Percentiles rank a stretch among this genome's conserved stretches.
phyloP scores from a whole-genome alignment of 2,888 invertebrate genomes.

The Cenopis cana region DNA sequence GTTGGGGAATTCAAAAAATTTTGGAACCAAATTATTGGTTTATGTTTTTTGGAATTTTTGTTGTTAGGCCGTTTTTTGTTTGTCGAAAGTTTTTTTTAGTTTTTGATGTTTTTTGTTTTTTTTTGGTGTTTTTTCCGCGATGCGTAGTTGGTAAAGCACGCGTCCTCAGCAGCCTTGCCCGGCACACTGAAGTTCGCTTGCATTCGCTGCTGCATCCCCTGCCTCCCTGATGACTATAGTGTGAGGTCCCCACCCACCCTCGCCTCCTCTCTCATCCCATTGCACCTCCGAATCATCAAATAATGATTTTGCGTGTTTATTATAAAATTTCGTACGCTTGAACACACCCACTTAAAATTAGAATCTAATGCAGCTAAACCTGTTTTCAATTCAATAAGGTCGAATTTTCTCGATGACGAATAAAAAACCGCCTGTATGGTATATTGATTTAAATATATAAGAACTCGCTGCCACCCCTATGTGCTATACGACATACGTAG shows the following conservation, averaged over 20 bases:
- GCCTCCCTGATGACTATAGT: constrained; percentile 59
- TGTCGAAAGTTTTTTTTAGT: constrained; percentile 57
- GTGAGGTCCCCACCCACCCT: constrained; percentile 62
- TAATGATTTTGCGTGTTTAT: constrained; percentile 83
- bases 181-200: constrained; percentile 79
- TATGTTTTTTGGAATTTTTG: constrained; percentile 59
- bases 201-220: constrained; percentile 72
- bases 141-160: constrained; percentile 83
- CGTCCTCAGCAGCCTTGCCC: constrained; percentile 80
- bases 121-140: constrained; percentile 72
- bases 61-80: constrained; percentile 64
- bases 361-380: constrained; percentile 45
- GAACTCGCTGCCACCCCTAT: constrained; percentile 20
- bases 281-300: constrained; percentile 82
- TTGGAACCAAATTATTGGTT: constrained; percentile 68
- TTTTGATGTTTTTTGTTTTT: constrained; percentile 54
- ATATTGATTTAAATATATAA: constrained; percentile 32
- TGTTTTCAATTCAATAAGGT: constrained; percentile 16
- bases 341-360: constrained; percentile 41
- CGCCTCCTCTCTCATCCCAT: constrained; percentile 66
- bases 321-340: constrained; percentile 66
- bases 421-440: constrained; percentile 17
- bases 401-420: neutral
- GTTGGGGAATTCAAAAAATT: constrained; percentile 76
- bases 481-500: constrained; percentile 19